Evolutionary conservation across 2,797 vertebrate species (phyloP).

Genomic region (Chlorospingus semifuscus): DNA sequence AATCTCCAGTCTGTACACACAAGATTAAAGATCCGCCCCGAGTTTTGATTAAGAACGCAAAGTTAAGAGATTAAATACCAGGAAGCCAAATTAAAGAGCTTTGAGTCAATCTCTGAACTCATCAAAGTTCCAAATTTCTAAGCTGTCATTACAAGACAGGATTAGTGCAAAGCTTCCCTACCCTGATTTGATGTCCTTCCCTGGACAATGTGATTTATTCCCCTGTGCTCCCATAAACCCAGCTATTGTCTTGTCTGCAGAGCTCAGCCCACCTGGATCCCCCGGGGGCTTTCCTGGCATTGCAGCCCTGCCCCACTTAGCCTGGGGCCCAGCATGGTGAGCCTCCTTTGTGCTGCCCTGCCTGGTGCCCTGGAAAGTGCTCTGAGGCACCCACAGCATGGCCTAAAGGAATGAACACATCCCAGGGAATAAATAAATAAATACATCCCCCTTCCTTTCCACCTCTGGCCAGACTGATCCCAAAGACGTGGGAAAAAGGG

Average conservation of each 20-base stretch:
- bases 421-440: too few species aligned
- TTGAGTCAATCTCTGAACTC: constrained; percentile 92
- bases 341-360: not conserved
- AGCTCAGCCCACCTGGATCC: constrained; percentile 54
- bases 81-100: constrained; percentile 92
- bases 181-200: constrained; percentile 68
- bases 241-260: constrained; percentile 35
- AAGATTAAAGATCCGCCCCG: constrained; percentile 89
- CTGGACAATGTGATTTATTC: constrained; percentile 26
- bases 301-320: not conserved
- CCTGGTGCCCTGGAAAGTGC: not conserved
- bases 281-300: not conserved
- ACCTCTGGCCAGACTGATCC: not conserved
- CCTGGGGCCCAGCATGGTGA: not conserved
- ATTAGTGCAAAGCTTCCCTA: constrained; percentile 83
- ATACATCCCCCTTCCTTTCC: not conserved
- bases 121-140: constrained; percentile 87
- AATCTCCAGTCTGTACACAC: constrained; percentile 83
- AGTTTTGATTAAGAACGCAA: constrained; percentile 93
- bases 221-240: constrained; percentile 49
- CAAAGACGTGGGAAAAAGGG: not conserved
- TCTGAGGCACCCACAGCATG: not conserved
- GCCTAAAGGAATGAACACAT: not conserved
- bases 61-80: constrained; percentile 91
- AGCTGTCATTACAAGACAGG: constrained; percentile 86